Percentiles rank a stretch among this genome's conserved stretches.
phyloP scores from a whole-genome alignment of 2,797 vertebrate species.

The Sebastes oblongus region DNA sequence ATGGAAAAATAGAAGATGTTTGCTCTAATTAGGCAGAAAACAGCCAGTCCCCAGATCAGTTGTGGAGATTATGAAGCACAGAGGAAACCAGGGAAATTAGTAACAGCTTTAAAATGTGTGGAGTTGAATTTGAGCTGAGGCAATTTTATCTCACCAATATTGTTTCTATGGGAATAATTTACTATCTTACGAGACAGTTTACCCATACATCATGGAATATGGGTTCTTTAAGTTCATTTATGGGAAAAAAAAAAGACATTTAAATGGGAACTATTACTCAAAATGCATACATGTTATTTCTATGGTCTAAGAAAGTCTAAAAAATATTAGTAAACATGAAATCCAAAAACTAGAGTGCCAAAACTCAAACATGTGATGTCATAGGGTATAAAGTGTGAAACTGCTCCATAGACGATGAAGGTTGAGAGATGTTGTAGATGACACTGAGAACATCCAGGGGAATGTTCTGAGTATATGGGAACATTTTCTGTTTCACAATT shows the following conservation, averaged over 20 bases:
- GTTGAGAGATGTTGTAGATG: neutral
- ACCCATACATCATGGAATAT: neutral
- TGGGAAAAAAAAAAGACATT: neutral
- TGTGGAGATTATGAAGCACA: neutral
- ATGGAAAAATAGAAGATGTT: neutral
- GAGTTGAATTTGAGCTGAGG: neutral
- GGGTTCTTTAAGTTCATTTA: neutral
- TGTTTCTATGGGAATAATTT: neutral
- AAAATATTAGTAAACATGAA: no score
- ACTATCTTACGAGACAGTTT: neutral
- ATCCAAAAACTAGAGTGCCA: neutral
- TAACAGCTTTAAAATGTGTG: neutral
- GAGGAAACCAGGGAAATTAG: neutral
- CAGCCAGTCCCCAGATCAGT: constrained; percentile 2
- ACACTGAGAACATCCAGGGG: neutral
- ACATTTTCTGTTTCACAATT: no score
- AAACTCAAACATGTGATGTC: neutral
- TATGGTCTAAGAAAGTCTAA: no score
- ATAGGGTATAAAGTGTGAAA: neutral
- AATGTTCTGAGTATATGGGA: neutral
- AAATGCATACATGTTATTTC: neutral
- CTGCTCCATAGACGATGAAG: neutral
- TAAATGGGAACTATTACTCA: neutral
- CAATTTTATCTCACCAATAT: neutral
- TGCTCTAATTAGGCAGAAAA: constrained; percentile 48